These are phyloP conservation scores for Poeciliopsis occidentalis DNA, from an alignment of 2,113 vertebrate species.

Conservation along the genomic window DNA sequence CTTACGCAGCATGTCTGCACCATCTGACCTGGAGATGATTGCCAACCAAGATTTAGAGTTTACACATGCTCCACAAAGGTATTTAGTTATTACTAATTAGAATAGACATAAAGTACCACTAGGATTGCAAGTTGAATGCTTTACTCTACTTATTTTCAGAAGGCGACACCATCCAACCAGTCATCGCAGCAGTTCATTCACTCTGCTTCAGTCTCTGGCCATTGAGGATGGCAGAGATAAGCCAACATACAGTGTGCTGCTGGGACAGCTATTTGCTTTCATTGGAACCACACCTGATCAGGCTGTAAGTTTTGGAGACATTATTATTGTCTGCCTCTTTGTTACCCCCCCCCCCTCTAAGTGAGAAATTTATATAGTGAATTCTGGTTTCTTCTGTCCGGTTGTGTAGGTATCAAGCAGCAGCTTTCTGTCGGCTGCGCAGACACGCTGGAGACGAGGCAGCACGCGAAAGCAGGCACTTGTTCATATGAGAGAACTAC, in stretches of 20 bases:
- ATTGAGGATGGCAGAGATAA: constrained; percentile 93
- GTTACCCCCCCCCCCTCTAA: background rate
- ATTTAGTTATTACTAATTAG: constrained; percentile 13
- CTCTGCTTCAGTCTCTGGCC: constrained; percentile 91
- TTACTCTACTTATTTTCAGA: constrained; percentile 37
- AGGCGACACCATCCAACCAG: constrained; percentile 92
- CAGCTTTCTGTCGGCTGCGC: constrained; percentile 94
- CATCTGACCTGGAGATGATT: constrained; percentile 98
- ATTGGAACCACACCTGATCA: constrained; percentile 97
- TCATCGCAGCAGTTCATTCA: constrained; percentile 96
- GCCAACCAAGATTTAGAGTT: constrained; percentile 95
- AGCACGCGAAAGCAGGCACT: constrained; percentile 94
- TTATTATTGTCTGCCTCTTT: background rate
- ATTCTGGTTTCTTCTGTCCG: constrained; percentile 5
- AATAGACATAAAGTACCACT: background rate
- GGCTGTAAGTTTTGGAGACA: constrained; percentile 79
- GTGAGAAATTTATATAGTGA: background rate
- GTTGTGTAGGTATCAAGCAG: constrained; percentile 91
- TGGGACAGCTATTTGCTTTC: constrained; percentile 97
- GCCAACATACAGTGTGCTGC: constrained; percentile 93
- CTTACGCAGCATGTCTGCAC: constrained; percentile 97
- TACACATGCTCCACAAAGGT: constrained; percentile 90
- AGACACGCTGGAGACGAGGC: constrained; percentile 94
- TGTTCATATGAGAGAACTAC: constrained; percentile 95
- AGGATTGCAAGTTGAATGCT: background rate